Percentiles rank a stretch among this genome's conserved stretches.
Conservation (phyloP, 2,888 invertebrate species). For the Scelioninae gen. 2 region DNA sequence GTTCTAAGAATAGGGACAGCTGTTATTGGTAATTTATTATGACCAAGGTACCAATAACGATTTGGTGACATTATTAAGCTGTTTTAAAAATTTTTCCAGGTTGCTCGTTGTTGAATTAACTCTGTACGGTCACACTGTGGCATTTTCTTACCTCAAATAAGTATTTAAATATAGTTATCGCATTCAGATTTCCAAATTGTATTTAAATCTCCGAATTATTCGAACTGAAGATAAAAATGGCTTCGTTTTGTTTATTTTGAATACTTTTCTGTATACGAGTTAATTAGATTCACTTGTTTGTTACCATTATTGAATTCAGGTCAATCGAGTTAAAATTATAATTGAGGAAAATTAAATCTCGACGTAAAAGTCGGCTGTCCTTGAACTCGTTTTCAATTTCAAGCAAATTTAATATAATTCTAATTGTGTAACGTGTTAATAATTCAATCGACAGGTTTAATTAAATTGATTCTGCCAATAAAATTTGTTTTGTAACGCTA, state of each 20-base stretch:
- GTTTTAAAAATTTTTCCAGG: no score
- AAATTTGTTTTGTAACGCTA: neutral
- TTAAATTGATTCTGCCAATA: conserved; percentile 2
- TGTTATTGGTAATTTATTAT: no score
- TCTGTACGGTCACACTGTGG: no score
- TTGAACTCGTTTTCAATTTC: conserved; percentile 36
- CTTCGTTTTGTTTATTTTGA: neutral
- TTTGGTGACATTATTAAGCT: no score
- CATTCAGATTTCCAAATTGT: no score
- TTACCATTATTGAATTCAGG: conserved; percentile 23
- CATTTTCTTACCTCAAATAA: neutral
- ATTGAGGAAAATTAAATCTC: conserved; percentile 18
- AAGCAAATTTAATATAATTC: conserved; percentile 11
- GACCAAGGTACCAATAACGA: no score
- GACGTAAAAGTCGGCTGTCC: conserved; percentile 20
- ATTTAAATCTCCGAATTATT: no score
- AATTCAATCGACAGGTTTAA: conserved; percentile 8
- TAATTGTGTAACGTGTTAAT: conserved; percentile 14
- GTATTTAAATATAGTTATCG: conserved; percentile 9
- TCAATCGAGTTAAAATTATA: conserved; percentile 20
- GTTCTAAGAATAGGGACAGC: no score
- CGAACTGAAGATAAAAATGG: no score
- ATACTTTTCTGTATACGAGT: neutral
- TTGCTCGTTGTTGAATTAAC: no score
- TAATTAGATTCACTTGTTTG: conserved; percentile 18